phyloP scores from a whole-genome alignment of 2,888 invertebrate species.

The Acheta domesticus region DNA sequence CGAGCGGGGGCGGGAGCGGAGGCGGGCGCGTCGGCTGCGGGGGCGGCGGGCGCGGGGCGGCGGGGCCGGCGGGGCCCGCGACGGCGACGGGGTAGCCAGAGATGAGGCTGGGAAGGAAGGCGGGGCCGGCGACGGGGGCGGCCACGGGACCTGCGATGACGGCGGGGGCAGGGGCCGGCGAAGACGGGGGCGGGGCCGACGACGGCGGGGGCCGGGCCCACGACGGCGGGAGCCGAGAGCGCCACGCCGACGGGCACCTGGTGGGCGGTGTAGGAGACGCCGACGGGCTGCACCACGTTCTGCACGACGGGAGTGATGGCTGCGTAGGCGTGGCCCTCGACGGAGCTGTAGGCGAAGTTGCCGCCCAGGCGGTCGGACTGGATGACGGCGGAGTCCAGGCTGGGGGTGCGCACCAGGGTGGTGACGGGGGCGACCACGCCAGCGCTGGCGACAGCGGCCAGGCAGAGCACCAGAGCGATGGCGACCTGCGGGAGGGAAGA shows the following conservation, averaged over 20 bases:
- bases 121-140: background rate
- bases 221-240: conserved; percentile 32
- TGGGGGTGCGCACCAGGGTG: conserved; percentile 42
- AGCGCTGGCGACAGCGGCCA: conserved; percentile 38
- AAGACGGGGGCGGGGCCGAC: background rate
- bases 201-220: too few relatives aligned
- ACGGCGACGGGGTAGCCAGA: conserved; percentile 25
- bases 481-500: conserved; percentile 26
- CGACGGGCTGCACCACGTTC: conserved; percentile 42
- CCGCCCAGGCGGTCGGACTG: conserved; percentile 44
- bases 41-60: conserved; percentile 18
- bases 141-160: background rate
- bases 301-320: conserved; percentile 43
- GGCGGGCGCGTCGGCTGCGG: conserved; percentile 25
- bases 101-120: conserved; percentile 23
- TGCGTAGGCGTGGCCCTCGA: conserved; percentile 44
- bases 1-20: background rate
- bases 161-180: background rate
- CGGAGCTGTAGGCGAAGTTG: conserved; percentile 45
- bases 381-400: conserved; percentile 45
- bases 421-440: conserved; percentile 38
- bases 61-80: conserved; percentile 24
- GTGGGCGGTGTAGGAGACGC: conserved; percentile 41
- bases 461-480: conserved; percentile 25
- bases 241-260: conserved; percentile 35